A percentile compares a stretch with the other conserved stretches of the same genome.
Evolutionary conservation across 1,140 invertebrate genomes (phyloP).

Genomic region (Pantala flavescens): DNA sequence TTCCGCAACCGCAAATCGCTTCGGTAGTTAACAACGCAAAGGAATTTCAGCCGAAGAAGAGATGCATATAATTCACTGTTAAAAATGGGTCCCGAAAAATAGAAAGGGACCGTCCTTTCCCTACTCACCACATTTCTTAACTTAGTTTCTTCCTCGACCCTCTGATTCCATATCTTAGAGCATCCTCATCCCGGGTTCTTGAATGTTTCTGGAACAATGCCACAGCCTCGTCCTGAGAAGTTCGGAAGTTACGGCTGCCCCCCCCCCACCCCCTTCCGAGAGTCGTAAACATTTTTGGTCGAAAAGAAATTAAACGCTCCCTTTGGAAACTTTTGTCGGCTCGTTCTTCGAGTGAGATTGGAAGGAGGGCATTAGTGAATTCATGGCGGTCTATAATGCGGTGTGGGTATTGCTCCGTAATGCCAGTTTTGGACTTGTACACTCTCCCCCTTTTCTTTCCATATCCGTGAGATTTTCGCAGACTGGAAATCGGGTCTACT

Average conservation of each 20-base stretch:
- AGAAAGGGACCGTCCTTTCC: background rate
- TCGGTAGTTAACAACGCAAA: too few relatives aligned
- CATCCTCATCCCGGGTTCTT: background rate
- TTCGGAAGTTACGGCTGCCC: background rate
- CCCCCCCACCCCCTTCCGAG: background rate
- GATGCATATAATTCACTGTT: too few relatives aligned
- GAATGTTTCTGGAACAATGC: conserved; percentile 9
- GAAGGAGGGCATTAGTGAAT: background rate
- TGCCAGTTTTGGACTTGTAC: too few relatives aligned
- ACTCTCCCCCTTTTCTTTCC: too few relatives aligned
- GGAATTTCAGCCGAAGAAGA: too few relatives aligned
- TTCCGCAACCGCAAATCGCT: too few relatives aligned
- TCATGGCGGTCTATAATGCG: too few relatives aligned
- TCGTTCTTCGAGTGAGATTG: background rate
- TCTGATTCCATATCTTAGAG: background rate
- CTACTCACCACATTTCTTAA: background rate
- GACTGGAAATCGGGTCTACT: too few relatives aligned
- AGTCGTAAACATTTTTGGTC: conserved; percentile 2
- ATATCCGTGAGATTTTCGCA: too few relatives aligned
- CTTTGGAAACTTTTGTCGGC: background rate
- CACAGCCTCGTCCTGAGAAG: background rate
- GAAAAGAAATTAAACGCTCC: conserved; percentile 3
- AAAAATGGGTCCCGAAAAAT: too few relatives aligned
- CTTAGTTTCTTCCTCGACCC: background rate
- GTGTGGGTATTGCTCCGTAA: too few relatives aligned